Base-by-base conservation (phyloP, 2,888 invertebrate genomes). In the Aspidiotus destructor region DNA sequence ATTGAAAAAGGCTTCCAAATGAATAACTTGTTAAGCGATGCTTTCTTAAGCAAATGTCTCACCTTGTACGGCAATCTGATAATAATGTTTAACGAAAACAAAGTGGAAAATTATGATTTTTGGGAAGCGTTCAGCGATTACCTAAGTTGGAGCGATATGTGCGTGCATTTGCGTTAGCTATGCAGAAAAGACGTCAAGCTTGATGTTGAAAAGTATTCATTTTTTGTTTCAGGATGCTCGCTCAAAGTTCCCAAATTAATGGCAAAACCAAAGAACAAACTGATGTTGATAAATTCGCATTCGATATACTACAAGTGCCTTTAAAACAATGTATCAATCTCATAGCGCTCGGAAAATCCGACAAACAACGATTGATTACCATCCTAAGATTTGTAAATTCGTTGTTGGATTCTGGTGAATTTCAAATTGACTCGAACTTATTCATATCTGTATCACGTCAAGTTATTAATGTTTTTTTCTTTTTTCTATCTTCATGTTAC, bases 61-160 rank as follows among this genome's bases (percentile, higher is more conserved):
- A 40, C 15, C 9, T 8, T 67, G 10, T 67, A 67, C 9, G 67
- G 67, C 16, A 67, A 60, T 58, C 41, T 67, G 5, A 52, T 67
- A 10, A 67, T 67, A 10, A 40, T 67, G 52, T 67, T 67, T 40
- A 9, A 52, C 40, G 48, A 58, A 60, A 67, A 67, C 8, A 44
- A 67, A 44, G 60, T 67, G 2, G n/a, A 42, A 15, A 40, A 58
- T 60, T 67, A 60, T n/a, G 15, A 67, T 60, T 67, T 67, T 40
- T 67, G 67, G 67, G 40, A 48, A 48, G 48, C 44, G n/a, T 15
- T 67, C 5, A 58, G 48, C 40, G 57, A 28, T 9, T 44, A 67
- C 40, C 40, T 67, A 1, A 44, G 48, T 15, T 67, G 67, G 67
- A 52, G 60, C 40, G 52, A 67, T 48, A 17, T n/a, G 67, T 67